These are phyloP conservation scores for Parazoanthus darwini DNA, from an alignment of 92 coral and sea anemone genomes.

Conservation along the genomic window DNA sequence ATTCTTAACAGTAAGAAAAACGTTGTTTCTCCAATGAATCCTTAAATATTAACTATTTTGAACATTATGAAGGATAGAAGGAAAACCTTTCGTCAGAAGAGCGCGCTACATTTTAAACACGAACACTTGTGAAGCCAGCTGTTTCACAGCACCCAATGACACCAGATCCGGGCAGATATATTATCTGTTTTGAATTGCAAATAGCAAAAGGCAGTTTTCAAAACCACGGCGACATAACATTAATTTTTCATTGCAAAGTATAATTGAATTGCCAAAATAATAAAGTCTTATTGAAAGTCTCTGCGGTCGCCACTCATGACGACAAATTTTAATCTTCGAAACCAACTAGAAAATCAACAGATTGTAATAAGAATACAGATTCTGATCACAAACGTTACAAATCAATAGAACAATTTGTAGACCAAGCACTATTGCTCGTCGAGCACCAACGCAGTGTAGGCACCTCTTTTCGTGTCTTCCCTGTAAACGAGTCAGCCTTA, in stretches of 20 bases:
- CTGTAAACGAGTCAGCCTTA: no score
- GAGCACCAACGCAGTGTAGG: no score
- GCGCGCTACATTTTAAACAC: no score
- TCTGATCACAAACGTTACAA: background rate
- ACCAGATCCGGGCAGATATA: background rate
- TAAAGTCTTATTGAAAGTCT: no score
- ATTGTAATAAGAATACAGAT: background rate
- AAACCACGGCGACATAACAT: background rate
- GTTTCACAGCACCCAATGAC: background rate
- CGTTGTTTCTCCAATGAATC: background rate
- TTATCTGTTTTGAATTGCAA: background rate
- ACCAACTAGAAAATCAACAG: background rate
- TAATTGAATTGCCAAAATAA: background rate
- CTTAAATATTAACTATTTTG: background rate
- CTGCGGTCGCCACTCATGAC: background rate
- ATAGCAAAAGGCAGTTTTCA: background rate
- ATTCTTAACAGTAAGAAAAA: background rate
- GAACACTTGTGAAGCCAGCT: background rate
- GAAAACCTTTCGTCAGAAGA: background rate
- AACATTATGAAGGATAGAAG: background rate
- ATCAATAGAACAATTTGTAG: background rate
- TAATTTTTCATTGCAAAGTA: no score
- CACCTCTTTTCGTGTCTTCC: no score
- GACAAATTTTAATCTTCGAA: background rate
- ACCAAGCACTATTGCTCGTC: no score